Evolutionary conservation across 2,113 vertebrate genomes (phyloP).

Genomic region (Octodon degus): DNA sequence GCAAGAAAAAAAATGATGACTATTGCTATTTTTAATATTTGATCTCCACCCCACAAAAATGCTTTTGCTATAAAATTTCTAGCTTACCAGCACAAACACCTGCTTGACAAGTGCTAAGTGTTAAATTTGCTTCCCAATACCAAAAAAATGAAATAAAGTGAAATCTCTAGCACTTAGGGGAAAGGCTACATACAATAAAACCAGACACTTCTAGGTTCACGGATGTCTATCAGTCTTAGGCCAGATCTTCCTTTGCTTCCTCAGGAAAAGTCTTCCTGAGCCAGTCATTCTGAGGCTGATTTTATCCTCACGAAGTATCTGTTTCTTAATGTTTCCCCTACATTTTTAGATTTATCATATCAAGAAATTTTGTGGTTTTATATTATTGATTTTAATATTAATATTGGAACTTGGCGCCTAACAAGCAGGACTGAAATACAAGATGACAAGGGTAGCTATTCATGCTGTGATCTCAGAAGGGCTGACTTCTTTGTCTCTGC

Average conservation of each 20-base stretch:
- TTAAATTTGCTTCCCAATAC: too few relatives aligned
- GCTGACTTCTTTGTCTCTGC: constrained; percentile 32
- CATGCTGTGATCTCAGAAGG: not conserved
- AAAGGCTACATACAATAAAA: not conserved
- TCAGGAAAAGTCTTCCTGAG: not conserved
- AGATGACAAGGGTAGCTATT: not conserved
- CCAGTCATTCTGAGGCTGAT: not conserved
- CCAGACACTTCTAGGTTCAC: not conserved
- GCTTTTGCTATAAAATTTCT: not conserved
- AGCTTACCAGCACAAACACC: not conserved
- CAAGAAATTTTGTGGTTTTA: not conserved
- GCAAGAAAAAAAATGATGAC: not conserved
- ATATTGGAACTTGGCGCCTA: constrained; percentile 27
- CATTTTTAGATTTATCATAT: not conserved
- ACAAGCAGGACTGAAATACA: not conserved
- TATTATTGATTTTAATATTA: not conserved
- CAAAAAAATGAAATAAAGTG: too few relatives aligned
- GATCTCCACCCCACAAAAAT: not conserved
- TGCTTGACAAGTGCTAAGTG: too few relatives aligned
- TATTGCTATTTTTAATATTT: not conserved
- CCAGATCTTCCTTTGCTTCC: not conserved
- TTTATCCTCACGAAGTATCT: not conserved
- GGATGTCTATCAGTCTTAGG: accelerated
- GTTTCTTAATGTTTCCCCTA: not conserved
- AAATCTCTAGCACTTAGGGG: not conserved